Base-by-base conservation (phyloP, 2,888 invertebrate genomes). In the Tenthredo notha region DNA sequence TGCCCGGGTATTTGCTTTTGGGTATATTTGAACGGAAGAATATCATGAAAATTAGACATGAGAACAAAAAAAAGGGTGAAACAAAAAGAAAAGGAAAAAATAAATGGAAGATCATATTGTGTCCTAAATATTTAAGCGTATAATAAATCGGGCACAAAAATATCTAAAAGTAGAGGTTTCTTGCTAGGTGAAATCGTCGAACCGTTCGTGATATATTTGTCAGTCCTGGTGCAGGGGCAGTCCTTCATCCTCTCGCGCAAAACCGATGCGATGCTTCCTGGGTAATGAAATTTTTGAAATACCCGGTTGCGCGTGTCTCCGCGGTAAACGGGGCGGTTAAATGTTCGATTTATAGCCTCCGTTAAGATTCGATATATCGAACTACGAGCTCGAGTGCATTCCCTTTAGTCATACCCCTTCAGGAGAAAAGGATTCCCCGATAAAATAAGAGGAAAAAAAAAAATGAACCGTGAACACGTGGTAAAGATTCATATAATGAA, bases 211-310 rank as follows among this genome's bases (percentile, higher is more conserved):
- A 80, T 61, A 58, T 58, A 80, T 80, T 80, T 61, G 80, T 61
- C 80, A 61, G 77, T 85, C 65, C 70, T 77, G 85, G 77, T 70
- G 50, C 70, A 25, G 72, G 47, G 58, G 82, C 40, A 84, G 86
- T 87, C 82, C 61, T 65, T 80, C 78, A 84, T 86, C 72, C 80
- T 82, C 85, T 67, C 61, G 50, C 18, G 61, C 9, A 80, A 21
- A 80, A 80, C 80, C 80, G 58, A 77, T 58, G 78, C 78, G 18
- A 61, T 80, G 40, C 80, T 80, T 80, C 80, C 80, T 80, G 58
- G 61, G 80, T 80, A 80, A 80, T 80, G 80, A 80, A 80, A 80
- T 80, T 80, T 80, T 80, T 80, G 80, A 80, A 61, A 80, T 80
- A 80, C 80, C 80, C 50, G 61, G 58, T 25, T 40, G 61, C 61